A percentile compares a stretch with the other conserved stretches of the same genome.
phyloP scores from a whole-genome alignment of 2,888 invertebrate species.

The Hydriomena furcata region DNA sequence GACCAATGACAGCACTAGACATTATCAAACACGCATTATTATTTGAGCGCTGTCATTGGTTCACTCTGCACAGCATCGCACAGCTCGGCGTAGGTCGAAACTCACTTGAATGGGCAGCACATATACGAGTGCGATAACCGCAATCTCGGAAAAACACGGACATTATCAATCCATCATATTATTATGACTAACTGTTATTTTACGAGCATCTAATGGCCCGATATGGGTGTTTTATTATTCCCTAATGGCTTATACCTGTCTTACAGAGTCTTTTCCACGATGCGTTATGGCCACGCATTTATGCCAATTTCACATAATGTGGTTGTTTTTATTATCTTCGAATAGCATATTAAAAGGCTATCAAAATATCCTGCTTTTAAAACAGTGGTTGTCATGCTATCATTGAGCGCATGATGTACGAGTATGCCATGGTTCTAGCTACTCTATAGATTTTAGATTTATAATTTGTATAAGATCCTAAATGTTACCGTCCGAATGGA shows the following conservation, averaged over 20 bases:
- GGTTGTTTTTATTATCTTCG: constrained; percentile 68
- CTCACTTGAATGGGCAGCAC: no score
- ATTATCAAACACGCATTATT: no score
- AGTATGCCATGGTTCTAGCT: no score
- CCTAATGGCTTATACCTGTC: constrained; percentile 83
- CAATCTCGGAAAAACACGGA: constrained; percentile 66
- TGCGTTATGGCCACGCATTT: constrained; percentile 75
- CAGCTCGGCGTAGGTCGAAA: no score
- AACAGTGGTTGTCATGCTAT: constrained; percentile 14
- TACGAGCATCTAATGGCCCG: constrained; percentile 80
- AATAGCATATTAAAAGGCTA: constrained; percentile 52
- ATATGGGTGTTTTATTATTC: constrained; percentile 81
- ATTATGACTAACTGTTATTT: constrained; percentile 83
- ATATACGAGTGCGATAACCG: constrained; percentile 36
- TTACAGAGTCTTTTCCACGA: constrained; percentile 63
- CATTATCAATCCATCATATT: constrained; percentile 79
- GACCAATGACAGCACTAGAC: no score
- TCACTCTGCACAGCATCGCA: no score
- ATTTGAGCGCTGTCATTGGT: no score
- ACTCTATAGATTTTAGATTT: no score
- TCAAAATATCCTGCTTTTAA: constrained; percentile 42
- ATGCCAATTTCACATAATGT: constrained; percentile 78
- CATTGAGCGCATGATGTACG: no score
- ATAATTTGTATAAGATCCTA: no score
- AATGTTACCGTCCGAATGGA: no score